Evolutionary conservation across 1,140 invertebrate genomes (phyloP).

Genomic region (Saxidomus purpurata): DNA sequence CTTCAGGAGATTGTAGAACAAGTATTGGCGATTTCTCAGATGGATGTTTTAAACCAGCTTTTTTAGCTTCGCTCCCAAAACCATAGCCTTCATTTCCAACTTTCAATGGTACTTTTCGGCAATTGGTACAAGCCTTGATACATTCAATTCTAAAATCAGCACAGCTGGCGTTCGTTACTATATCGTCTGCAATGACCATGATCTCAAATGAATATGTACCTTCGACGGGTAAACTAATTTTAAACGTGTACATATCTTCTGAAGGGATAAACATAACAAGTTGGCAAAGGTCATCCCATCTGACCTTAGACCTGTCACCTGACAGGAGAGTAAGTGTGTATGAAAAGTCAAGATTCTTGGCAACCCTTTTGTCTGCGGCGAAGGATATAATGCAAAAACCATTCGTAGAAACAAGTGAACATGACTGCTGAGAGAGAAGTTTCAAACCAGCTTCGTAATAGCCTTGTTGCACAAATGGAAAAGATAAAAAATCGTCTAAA

Average conservation of each 20-base stretch:
- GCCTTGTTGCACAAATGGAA: slow-evolving; percentile 3
- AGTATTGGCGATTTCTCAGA: background rate
- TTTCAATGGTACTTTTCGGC: slow-evolving; percentile 3
- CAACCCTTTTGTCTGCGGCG: background rate
- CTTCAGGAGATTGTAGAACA: background rate
- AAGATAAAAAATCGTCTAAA: background rate
- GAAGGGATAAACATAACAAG: background rate
- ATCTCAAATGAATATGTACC: slow-evolving; percentile 8
- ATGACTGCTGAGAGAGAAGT: slow-evolving; percentile 1
- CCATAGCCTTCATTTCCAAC: slow-evolving; percentile 29
- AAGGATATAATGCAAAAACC: slow-evolving; percentile 12
- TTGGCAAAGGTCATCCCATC: background rate
- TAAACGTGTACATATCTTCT: background rate
- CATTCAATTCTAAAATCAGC: slow-evolving; percentile 22
- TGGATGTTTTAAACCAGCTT: slow-evolving; percentile 13
- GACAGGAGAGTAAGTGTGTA: background rate
- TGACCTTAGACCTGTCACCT: slow-evolving; percentile 6
- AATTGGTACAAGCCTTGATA: background rate
- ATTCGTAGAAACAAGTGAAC: background rate
- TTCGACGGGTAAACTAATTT: slow-evolving; percentile 1
- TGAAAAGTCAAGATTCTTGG: background rate
- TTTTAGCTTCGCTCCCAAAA: slow-evolving; percentile 1
- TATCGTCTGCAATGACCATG: slow-evolving; percentile 21
- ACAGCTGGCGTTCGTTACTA: slow-evolving; percentile 11
- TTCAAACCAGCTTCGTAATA: slow-evolving; percentile 26